Conservation (phyloP, 2,888 invertebrate genomes). For the Lepidochrysops patricia region DNA sequence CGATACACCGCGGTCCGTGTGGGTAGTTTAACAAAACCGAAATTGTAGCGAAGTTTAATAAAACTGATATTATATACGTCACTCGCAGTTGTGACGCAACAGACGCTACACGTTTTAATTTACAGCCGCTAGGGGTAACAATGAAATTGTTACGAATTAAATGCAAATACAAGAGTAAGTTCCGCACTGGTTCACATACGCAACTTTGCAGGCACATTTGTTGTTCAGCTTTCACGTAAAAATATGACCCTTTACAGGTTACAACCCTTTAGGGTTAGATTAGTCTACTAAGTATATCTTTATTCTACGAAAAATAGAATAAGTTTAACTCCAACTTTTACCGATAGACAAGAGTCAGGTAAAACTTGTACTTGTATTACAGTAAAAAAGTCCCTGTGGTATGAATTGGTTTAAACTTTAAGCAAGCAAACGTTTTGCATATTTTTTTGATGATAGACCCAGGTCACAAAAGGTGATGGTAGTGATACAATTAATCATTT, state of each 20-base stretch:
- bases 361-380: no score
- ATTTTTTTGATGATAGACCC: no score
- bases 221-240: background rate
- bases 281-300: no score
- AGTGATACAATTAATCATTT: no score
- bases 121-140: slow-evolving; percentile 5
- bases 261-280: background rate
- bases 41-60: slow-evolving; percentile 62
- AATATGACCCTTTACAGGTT: background rate
- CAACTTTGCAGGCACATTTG: background rate
- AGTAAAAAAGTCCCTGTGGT: no score
- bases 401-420: no score
- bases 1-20: slow-evolving; percentile 39
- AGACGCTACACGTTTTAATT: slow-evolving; percentile 10
- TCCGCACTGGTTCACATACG: background rate
- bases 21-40: slow-evolving; percentile 69
- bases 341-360: no score
- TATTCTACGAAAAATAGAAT: no score
- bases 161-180: slow-evolving; percentile 6
- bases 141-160: slow-evolving; percentile 1
- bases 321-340: no score
- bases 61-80: slow-evolving; percentile 62
- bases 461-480: no score
- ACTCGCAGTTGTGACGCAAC: slow-evolving; percentile 41
- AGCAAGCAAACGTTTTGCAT: no score